These are phyloP conservation scores for Sorex araneus DNA, from an alignment of 2,113 vertebrate genomes.

Conservation along the genomic window DNA sequence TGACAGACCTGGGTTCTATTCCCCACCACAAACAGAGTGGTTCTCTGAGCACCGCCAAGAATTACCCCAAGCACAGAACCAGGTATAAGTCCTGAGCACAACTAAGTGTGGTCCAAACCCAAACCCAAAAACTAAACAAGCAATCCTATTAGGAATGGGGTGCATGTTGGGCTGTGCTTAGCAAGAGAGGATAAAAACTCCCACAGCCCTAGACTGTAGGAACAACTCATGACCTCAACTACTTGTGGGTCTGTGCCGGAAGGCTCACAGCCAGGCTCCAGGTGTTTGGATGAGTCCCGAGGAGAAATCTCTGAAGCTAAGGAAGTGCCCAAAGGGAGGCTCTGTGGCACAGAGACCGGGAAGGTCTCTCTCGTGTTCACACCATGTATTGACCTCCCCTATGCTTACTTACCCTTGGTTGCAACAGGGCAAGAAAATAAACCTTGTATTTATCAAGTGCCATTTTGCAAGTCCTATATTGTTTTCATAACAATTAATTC, in stretches of 20 bases:
- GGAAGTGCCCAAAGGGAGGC: neutral
- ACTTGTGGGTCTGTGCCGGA: neutral
- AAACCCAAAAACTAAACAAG: neutral
- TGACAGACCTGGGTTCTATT: too few species aligned
- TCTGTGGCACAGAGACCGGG: conserved; percentile 26
- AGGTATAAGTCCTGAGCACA: too few species aligned
- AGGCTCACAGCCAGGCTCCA: neutral
- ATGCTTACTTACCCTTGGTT: neutral
- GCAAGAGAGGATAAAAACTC: neutral
- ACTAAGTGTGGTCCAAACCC: too few species aligned
- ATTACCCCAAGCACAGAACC: too few species aligned
- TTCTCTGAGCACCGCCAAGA: too few species aligned
- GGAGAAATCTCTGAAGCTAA: conserved; percentile 53
- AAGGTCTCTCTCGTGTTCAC: conserved; percentile 28
- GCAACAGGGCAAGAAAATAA: conserved; percentile 31
- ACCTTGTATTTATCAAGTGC: conserved; percentile 18
- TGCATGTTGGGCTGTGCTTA: neutral
- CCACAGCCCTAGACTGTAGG: neutral
- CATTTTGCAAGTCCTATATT: conserved; percentile 27
- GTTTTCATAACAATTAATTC: conserved; percentile 13
- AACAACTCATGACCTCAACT: neutral
- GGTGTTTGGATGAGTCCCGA: conserved; percentile 19
- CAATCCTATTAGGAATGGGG: neutral
- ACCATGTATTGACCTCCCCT: neutral
- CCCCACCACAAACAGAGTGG: too few species aligned